Conservation (phyloP, 1,140 invertebrate genomes). For the Thaumatotibia leucotreta region DNA sequence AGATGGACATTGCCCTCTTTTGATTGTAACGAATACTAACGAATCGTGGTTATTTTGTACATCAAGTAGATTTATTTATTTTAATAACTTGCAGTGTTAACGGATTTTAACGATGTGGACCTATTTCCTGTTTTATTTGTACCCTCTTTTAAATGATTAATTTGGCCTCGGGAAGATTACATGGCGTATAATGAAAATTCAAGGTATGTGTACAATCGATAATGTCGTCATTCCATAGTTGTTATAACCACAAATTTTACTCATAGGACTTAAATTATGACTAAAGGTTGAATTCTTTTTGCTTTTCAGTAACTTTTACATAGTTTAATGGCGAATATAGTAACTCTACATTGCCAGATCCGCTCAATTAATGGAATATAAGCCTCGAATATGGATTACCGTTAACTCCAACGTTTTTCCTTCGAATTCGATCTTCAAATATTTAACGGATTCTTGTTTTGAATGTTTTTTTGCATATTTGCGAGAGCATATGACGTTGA, state of each 20-base stretch:
- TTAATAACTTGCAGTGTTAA: slow-evolving; percentile 45
- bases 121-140: slow-evolving; percentile 34
- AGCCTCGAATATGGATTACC: slow-evolving; percentile 24
- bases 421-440: slow-evolving; percentile 73
- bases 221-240: slow-evolving; percentile 51
- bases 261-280: slow-evolving; percentile 15
- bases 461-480: slow-evolving; percentile 33
- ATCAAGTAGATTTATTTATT: slow-evolving; percentile 55
- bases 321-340: background rate
- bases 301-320: background rate
- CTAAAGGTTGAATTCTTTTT: background rate
- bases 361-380: background rate
- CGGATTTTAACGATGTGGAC: background rate
- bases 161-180: slow-evolving; percentile 29
- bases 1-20: slow-evolving; percentile 41
- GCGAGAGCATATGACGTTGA: background rate
- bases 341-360: background rate
- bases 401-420: slow-evolving; percentile 64
- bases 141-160: slow-evolving; percentile 23
- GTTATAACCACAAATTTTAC: slow-evolving; percentile 47
- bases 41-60: slow-evolving; percentile 62
- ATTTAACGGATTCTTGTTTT: slow-evolving; percentile 66
- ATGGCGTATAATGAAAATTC: slow-evolving; percentile 62
- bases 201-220: slow-evolving; percentile 71
- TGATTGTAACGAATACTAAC: slow-evolving; percentile 73